Evolutionary conservation across 2,797 vertebrate species (phyloP), one percentile per base, ranked within the genome.

Genomic region (Spheniscus humboldti): DNA sequence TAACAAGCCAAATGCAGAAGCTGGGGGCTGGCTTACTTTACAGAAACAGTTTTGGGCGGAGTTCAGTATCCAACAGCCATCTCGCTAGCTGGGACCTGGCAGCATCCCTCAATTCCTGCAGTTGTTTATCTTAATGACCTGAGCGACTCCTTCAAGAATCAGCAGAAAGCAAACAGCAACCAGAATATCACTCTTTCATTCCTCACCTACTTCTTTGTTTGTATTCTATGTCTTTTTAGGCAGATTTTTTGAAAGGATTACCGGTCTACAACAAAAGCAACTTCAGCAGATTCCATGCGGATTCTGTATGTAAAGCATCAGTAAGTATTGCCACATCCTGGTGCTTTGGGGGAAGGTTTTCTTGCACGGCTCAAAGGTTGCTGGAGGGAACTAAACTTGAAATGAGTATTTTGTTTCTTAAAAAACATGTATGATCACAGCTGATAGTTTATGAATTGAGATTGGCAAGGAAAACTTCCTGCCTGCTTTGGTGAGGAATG

Each of bases 261-360:
- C 99, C 99, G 0, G 99, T 99, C 67, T 99, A 99, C 98, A 99
- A 99, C 98, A 99, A 99, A 97, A 99, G 98, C 93, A 99, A 99
- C 97, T 99, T 99, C 98, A 99, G 99, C 98, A 98, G 99, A 62
- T 99, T 99, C 96, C 99, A 99, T 25, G 98, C 99, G 9, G 99
- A 99, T 96, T 99, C 99, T 3, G 99, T 99, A 45, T 99, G 99
- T 97, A 99, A 99, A 98, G 99, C 99, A 59, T 99, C 99, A 69
- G 99, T 99, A 97, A 99, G 99, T 98, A 33, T 7, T 27, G n/a
- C 67, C 11, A 4, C 37, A 3, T 37, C 81, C 64, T 8, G 6
- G 16, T 10, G 60, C 72, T 9, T 13, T 11, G 13, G 41, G 60
- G 41, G 33, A 9, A 39, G 66, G 23, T 28, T 79, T 67, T 59